Conservation (phyloP, 2,888 invertebrate species). For the Craniophora ligustri region DNA sequence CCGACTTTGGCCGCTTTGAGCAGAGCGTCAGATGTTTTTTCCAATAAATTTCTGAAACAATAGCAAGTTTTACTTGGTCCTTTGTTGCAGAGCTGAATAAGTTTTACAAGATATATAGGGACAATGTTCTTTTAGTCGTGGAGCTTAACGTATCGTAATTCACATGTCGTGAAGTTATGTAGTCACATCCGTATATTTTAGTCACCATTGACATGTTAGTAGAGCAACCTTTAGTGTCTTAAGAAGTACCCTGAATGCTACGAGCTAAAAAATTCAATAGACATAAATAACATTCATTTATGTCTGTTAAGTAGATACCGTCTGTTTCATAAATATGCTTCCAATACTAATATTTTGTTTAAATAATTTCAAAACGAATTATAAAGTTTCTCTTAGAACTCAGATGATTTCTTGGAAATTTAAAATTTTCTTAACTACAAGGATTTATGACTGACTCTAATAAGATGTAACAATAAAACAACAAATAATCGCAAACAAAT, state of each 20-base stretch:
- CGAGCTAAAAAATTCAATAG: background rate
- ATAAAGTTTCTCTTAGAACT: no score
- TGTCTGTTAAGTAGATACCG: slow-evolving; percentile 3
- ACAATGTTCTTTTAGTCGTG: slow-evolving; percentile 27
- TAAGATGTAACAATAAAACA: no score
- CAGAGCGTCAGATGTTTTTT: slow-evolving; percentile 94
- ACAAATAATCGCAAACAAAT: no score
- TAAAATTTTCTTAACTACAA: no score
- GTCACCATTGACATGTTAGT: slow-evolving; percentile 1
- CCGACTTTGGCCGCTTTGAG: slow-evolving; percentile 95
- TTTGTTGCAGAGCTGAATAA: slow-evolving; percentile 28
- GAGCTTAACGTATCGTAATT: slow-evolving; percentile 18
- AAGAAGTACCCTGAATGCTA: background rate
- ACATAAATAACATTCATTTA: slow-evolving; percentile 1
- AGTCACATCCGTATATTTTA: slow-evolving; percentile 3
- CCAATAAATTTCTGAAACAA: slow-evolving; percentile 92
- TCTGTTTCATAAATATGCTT: slow-evolving; percentile 23
- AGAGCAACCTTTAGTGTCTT: background rate
- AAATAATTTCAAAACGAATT: no score
- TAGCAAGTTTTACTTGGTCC: slow-evolving; percentile 47
- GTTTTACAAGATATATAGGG: slow-evolving; percentile 39
- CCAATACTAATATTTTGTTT: background rate
- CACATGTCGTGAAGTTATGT: slow-evolving; percentile 10
- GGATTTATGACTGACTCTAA: no score
- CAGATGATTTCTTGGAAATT: no score